Evolutionary conservation across 2,888 invertebrate genomes (phyloP).

Genomic region (Troides oblongomaculatus): DNA sequence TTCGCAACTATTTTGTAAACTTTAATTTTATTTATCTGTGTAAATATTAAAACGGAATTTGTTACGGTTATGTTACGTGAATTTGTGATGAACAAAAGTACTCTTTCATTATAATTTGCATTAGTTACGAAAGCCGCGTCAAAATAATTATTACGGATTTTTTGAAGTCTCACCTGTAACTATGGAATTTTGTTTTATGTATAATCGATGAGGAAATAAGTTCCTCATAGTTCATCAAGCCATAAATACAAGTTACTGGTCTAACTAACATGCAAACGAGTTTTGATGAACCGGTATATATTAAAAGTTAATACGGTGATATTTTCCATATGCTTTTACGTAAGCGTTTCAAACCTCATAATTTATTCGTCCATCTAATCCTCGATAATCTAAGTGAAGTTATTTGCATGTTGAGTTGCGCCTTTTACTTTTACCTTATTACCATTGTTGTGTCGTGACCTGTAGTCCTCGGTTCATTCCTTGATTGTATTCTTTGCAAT

Average conservation of each 20-base stretch:
- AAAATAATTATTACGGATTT: constrained; percentile 6
- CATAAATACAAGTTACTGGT: not conserved
- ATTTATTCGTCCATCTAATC: not conserved
- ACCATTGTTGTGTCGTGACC: constrained; percentile 54
- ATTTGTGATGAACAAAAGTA: constrained; percentile 7
- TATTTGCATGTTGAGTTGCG: constrained; percentile 21
- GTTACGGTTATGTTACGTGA: constrained; percentile 4
- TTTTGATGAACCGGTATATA: not conserved
- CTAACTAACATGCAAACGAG: not conserved
- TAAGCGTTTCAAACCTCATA: not conserved
- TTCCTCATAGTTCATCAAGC: not conserved
- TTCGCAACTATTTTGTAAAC: not conserved
- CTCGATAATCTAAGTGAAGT: constrained; percentile 5
- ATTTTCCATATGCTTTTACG: not conserved
- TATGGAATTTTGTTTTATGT: no score
- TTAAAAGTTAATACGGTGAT: not conserved
- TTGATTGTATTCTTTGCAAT: constrained; percentile 59
- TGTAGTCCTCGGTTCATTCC: constrained; percentile 51
- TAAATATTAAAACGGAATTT: constrained; percentile 1
- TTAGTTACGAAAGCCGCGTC: constrained; percentile 25
- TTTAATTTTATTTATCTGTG: not conserved
- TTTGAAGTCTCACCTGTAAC: not conserved
- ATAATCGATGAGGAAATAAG: not conserved
- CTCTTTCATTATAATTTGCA: constrained; percentile 22
- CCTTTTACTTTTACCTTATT: constrained; percentile 34